phyloP scores from a whole-genome alignment of 2,113 vertebrate genomes.

The Pongo pygmaeus region DNA sequence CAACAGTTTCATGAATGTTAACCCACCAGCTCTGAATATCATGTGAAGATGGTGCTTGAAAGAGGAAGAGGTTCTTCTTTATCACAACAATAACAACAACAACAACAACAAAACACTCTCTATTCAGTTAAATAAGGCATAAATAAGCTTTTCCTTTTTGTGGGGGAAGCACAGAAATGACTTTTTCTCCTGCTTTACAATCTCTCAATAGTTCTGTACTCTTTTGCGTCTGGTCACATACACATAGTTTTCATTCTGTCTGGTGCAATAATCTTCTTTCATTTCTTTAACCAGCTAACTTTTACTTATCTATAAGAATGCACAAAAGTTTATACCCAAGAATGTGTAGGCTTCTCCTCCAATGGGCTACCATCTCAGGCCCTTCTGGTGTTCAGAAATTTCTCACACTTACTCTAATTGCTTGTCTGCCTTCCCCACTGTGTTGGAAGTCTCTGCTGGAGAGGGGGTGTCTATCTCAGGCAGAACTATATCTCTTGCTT shows the following conservation, averaged over 20 bases:
- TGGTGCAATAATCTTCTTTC: background rate
- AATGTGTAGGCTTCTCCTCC: background rate
- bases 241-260: background rate
- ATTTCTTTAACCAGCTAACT: background rate
- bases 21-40: no score
- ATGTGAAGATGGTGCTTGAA: background rate
- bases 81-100: background rate
- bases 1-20: background rate
- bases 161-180: background rate
- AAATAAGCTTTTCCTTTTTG: background rate
- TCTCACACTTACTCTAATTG: background rate
- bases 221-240: background rate
- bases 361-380: background rate
- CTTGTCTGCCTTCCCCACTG: background rate
- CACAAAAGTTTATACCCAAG: background rate
- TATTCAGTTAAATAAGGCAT: background rate
- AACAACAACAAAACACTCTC: conserved; percentile 5
- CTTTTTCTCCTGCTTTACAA: background rate
- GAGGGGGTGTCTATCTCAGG: background rate
- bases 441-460: background rate
- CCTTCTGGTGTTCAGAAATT: background rate
- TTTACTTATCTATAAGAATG: background rate
- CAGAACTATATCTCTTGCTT: background rate
- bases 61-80: background rate
- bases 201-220: background rate